Evolutionary conservation across 2,797 vertebrate species (phyloP).

Genomic region (Mionectes olivaceus): DNA sequence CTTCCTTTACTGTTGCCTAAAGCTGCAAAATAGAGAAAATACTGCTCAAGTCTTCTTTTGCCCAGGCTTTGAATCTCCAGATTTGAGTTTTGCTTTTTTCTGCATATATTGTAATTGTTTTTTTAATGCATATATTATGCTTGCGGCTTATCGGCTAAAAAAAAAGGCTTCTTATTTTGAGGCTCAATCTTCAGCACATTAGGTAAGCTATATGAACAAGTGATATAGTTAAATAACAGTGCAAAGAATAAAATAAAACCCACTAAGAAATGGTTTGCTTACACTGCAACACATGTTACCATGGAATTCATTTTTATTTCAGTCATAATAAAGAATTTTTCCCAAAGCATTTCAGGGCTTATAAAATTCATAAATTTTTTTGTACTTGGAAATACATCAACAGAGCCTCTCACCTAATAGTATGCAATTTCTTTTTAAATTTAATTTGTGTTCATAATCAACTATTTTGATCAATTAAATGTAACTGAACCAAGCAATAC

Average conservation of each 20-base stretch:
- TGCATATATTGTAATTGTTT: neutral
- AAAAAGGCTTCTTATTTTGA: neutral
- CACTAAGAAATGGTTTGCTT: neutral
- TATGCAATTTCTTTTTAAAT: neutral
- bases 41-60: neutral
- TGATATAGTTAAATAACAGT: neutral
- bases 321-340: conserved; percentile 11
- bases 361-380: conserved; percentile 2
- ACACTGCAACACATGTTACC: neutral
- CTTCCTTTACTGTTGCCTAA: neutral
- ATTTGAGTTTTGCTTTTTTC: neutral
- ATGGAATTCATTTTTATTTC: neutral
- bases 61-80: neutral
- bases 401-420: neutral
- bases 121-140: neutral
- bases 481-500: neutral
- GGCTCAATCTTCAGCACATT: neutral
- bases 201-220: neutral
- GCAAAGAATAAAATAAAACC: neutral
- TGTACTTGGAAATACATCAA: neutral
- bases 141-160: neutral
- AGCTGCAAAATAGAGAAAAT: neutral
- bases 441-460: neutral
- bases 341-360: neutral
- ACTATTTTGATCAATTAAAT: conserved; percentile 1